These are phyloP conservation scores for Tenualosa ilisha DNA, from an alignment of 2,797 vertebrate species.

Conservation along the genomic window DNA sequence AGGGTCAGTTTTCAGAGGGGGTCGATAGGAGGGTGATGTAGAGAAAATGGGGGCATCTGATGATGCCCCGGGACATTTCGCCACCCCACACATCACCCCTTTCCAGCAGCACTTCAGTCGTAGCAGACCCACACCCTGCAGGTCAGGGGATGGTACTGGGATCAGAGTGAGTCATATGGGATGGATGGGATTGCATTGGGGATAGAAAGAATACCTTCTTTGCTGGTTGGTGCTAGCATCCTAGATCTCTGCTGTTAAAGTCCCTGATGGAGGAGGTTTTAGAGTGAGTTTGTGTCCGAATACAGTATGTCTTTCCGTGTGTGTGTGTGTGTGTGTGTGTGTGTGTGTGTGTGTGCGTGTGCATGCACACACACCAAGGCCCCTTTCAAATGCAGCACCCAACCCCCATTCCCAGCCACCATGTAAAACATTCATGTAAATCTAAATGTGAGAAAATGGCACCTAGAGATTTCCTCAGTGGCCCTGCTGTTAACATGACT, in stretches of 20 bases:
- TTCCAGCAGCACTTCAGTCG: constrained; percentile 29
- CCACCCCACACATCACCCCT: constrained; percentile 14
- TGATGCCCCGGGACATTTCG: not conserved
- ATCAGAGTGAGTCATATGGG: constrained; percentile 1
- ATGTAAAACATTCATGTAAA: not conserved
- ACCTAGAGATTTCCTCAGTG: constrained; percentile 6
- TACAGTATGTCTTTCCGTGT: not conserved
- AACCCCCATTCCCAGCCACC: not conserved
- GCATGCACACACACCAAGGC: not conserved
- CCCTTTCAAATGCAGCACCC: not conserved
- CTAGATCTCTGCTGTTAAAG: not conserved
- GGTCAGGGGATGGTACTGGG: constrained; percentile 50
- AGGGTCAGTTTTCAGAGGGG: not conserved
- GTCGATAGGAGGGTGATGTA: not conserved
- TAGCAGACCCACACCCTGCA: constrained; percentile 53
- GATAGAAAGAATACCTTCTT: not conserved
- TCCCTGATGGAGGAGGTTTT: not conserved
- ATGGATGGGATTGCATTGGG: not conserved
- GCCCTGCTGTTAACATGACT: not conserved
- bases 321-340: not conserved
- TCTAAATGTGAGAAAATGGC: not conserved
- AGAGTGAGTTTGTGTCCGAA: not conserved
- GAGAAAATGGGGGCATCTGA: not conserved
- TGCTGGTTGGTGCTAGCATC: not conserved
- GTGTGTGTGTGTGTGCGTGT: not conserved